Conservation (phyloP, 2,113 vertebrate species). For the Myrmophylax atrothorax region DNA sequence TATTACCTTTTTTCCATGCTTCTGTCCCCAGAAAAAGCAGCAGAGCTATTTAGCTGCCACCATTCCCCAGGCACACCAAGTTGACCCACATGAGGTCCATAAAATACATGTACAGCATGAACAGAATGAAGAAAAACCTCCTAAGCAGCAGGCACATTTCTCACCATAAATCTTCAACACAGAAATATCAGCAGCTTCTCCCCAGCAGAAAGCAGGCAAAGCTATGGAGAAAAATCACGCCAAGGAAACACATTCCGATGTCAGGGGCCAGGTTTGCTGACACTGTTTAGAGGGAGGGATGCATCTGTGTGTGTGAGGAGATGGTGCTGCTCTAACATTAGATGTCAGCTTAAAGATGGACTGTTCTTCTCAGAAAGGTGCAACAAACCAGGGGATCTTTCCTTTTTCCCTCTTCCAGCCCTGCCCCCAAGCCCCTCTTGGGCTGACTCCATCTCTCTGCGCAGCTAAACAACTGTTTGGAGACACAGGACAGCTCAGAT, state of each 20-base stretch:
- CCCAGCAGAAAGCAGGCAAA: not conserved
- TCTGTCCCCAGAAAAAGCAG: not conserved
- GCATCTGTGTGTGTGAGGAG: not conserved
- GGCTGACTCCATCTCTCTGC: not conserved
- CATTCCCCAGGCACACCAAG: not conserved
- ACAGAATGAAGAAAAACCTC: not conserved
- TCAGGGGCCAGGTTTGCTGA: constrained; percentile 12
- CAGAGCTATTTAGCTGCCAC: not conserved
- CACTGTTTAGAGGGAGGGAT: not conserved
- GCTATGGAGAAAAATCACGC: not conserved
- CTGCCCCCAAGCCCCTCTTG: accelerated
- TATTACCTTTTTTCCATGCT: not conserved
- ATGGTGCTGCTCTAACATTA: not conserved
- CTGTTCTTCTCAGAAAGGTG: not conserved
- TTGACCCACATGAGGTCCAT: not conserved
- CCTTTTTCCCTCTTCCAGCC: not conserved
- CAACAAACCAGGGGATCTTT: not conserved
- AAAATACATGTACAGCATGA: not conserved
- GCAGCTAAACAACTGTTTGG: not conserved
- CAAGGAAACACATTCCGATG: not conserved
- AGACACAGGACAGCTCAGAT: not conserved
- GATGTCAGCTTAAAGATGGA: not conserved
- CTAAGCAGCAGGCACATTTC: constrained; percentile 68
- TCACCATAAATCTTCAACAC: constrained; percentile 65
- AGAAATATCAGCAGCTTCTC: not conserved